phyloP scores from a whole-genome alignment of 2,113 vertebrate species.

The Eptesicus fuscus region DNA sequence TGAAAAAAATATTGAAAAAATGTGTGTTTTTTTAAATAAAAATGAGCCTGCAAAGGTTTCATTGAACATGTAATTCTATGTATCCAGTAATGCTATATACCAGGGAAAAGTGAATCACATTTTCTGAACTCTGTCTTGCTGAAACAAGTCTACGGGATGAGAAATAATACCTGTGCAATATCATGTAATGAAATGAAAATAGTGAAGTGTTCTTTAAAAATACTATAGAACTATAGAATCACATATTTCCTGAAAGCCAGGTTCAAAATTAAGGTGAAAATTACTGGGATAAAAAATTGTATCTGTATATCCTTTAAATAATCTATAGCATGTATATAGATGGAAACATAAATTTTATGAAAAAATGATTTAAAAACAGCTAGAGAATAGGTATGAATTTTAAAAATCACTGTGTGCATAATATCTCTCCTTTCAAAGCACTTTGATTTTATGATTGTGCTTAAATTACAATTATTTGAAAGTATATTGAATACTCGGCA shows the following conservation, averaged over 20 bases:
- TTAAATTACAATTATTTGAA: not conserved
- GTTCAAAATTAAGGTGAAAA: slow-evolving; percentile 28
- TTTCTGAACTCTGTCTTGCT: slow-evolving; percentile 30
- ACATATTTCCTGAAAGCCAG: not conserved
- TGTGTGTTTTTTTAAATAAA: not conserved
- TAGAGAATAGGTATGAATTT: not conserved
- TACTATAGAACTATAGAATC: not conserved
- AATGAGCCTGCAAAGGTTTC: not conserved
- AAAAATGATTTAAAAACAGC: not conserved
- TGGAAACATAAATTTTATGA: not conserved
- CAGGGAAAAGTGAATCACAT: not conserved
- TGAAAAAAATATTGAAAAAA: not conserved
- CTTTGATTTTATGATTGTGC: not conserved
- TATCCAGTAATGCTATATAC: not conserved
- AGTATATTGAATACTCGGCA: not conserved
- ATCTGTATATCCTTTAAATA: not conserved
- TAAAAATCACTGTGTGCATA: not conserved
- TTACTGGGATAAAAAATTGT: not conserved
- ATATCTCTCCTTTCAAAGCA: not conserved
- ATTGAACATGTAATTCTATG: not conserved
- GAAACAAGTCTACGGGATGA: not conserved
- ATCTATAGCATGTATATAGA: not conserved
- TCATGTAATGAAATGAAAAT: not conserved
- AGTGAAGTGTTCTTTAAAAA: not conserved
- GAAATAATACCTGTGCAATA: not conserved